These are phyloP conservation scores for Pristionchus entomophagus DNA, from an alignment of 2,888 invertebrate genomes.

Conservation along the genomic window DNA sequence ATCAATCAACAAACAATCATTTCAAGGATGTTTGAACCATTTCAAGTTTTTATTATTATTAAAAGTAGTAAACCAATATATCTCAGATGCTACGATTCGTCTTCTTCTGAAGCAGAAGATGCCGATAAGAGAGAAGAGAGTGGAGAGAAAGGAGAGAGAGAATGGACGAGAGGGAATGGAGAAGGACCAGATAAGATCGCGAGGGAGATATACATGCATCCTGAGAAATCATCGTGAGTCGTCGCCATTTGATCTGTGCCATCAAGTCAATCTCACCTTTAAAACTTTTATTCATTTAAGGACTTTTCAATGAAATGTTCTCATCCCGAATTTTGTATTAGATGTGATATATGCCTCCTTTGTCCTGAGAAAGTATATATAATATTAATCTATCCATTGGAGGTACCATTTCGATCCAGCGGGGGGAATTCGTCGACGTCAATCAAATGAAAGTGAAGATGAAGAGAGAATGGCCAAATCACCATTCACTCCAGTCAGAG, in stretches of 20 bases:
- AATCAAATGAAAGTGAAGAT: not conserved
- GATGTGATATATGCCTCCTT: too few species aligned
- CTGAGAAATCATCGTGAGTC: not conserved
- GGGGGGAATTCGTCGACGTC: not conserved
- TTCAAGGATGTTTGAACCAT: too few species aligned
- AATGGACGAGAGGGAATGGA: not conserved
- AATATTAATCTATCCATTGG: not conserved
- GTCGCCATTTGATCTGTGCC: not conserved
- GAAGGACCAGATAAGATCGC: not conserved
- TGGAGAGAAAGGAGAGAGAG: not conserved
- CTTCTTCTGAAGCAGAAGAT: not conserved
- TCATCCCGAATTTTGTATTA: too few species aligned
- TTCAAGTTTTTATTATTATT: not conserved
- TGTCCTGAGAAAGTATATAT: not conserved
- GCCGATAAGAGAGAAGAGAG: not conserved
- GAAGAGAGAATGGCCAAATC: not conserved
- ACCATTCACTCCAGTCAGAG: constrained; percentile 1
- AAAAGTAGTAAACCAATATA: not conserved
- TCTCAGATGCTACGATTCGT: not conserved
- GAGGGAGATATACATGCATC: not conserved
- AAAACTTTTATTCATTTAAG: not conserved
- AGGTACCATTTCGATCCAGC: not conserved
- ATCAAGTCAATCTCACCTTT: not conserved
- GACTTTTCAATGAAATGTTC: too few species aligned
- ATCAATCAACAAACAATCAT: too few species aligned